phyloP scores from a whole-genome alignment of 2,797 vertebrate species.

The Cynodonichthys magdalenae region DNA sequence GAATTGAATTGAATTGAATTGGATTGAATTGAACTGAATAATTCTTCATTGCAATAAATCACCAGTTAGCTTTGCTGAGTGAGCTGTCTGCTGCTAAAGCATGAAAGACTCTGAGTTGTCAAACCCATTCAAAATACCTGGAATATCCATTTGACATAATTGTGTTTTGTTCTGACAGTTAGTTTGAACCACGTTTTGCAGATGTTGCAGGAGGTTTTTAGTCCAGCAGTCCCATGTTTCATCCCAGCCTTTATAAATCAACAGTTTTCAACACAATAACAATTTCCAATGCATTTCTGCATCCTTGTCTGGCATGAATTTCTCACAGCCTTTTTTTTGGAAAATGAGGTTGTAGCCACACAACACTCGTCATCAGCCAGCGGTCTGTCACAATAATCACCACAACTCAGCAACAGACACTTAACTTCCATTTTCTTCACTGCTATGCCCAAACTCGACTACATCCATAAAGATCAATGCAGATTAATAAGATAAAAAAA shows the following conservation, averaged over 20 bases:
- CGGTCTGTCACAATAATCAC: not conserved
- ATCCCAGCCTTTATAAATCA: not conserved
- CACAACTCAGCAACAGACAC: not conserved
- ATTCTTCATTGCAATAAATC: too few species aligned
- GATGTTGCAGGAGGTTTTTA: not conserved
- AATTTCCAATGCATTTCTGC: not conserved
- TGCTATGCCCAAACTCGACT: not conserved
- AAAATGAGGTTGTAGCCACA: not conserved
- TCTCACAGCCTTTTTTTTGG: not conserved
- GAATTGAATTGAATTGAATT: too few species aligned
- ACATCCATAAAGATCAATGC: not conserved
- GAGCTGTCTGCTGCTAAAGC: not conserved
- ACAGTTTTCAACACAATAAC: not conserved
- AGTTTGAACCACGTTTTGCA: not conserved
- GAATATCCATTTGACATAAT: not conserved
- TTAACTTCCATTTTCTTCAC: not conserved
- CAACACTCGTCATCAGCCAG: not conserved
- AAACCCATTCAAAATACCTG: not conserved
- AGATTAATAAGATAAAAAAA: not conserved
- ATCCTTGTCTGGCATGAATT: not conserved
- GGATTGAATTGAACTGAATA: too few species aligned
- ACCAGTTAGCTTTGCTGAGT: not conserved
- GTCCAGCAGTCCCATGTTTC: not conserved
- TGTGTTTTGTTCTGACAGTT: not conserved
- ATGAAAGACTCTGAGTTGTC: not conserved